Evolutionary conservation across 92 coral and sea anemone genomes (phyloP).

Genomic region (Blastomussa wellsi): DNA sequence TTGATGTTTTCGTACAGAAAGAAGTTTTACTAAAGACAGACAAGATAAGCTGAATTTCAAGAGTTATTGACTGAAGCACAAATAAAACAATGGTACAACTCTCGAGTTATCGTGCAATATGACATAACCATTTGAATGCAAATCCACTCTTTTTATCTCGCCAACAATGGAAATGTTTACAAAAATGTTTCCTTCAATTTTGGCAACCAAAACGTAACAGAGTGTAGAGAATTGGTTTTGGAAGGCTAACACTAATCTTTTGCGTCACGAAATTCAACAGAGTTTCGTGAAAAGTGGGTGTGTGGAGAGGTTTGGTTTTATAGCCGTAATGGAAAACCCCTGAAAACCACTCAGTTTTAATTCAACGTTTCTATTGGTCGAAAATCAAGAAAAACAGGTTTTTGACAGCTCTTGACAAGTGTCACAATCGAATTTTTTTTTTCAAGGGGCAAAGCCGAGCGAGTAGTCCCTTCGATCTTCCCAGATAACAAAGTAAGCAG

Average conservation of each 20-base stretch:
- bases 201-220: slow-evolving; percentile 15
- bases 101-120: slow-evolving; percentile 1
- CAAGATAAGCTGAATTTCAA: neutral
- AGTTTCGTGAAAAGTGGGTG: slow-evolving; percentile 11
- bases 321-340: slow-evolving; percentile 44
- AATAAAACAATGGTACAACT: neutral
- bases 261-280: neutral
- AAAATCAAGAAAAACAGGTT: slow-evolving; percentile 44
- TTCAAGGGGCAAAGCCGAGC: no score
- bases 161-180: slow-evolving; percentile 33
- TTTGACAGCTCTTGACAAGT: slow-evolving; percentile 37
- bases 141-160: neutral
- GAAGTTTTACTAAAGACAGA: neutral
- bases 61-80: slow-evolving; percentile 9
- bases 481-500: no score
- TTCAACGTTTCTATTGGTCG: slow-evolving; percentile 22
- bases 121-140: slow-evolving; percentile 39
- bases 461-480: no score
- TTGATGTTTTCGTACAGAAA: slow-evolving; percentile 3
- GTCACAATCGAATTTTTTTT: neutral
- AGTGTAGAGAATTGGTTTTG: neutral
- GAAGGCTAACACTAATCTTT: neutral
- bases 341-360: slow-evolving; percentile 9
- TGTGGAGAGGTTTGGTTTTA: slow-evolving; percentile 18
- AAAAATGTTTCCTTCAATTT: neutral